These are phyloP conservation scores for Tethea ocularis DNA, from an alignment of 2,888 invertebrate genomes.

Conservation along the genomic window DNA sequence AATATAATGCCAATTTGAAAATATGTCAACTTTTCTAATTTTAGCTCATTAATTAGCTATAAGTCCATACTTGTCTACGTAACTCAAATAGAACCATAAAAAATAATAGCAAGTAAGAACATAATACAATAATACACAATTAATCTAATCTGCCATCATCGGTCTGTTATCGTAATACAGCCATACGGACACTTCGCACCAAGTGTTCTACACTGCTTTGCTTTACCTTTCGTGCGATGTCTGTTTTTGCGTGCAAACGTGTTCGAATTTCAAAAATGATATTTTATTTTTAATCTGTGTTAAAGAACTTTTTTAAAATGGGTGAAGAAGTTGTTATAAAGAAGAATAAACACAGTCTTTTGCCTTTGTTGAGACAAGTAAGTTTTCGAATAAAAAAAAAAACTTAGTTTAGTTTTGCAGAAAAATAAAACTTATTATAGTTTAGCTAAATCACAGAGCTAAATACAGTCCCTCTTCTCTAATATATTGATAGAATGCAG, in stretches of 20 bases:
- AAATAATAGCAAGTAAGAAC: not conserved
- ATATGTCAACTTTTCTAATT: no score
- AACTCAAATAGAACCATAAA: not conserved
- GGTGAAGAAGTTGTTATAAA: not conserved
- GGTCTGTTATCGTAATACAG: not conserved
- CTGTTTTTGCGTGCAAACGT: not conserved
- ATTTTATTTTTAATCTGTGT: not conserved
- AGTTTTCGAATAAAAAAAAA: no score
- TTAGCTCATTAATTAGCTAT: no score
- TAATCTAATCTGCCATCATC: not conserved
- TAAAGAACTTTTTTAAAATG: not conserved
- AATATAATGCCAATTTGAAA: no score
- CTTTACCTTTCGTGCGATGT: not conserved
- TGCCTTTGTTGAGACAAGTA: not conserved
- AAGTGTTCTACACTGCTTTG: not conserved
- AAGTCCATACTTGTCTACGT: no score
- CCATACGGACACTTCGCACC: not conserved
- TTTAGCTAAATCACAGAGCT: no score
- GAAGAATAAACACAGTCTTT: not conserved
- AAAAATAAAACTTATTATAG: no score
- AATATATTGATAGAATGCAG: no score
- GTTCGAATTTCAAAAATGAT: not conserved
- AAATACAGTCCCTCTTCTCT: no score
- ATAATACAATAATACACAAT: constrained; percentile 3
- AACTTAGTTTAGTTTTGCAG: no score